A percentile compares a stretch with the other conserved stretches of the same genome.
Conservation (phyloP, 1,140 invertebrate genomes). For the Aporrectodea caliginosa region DNA sequence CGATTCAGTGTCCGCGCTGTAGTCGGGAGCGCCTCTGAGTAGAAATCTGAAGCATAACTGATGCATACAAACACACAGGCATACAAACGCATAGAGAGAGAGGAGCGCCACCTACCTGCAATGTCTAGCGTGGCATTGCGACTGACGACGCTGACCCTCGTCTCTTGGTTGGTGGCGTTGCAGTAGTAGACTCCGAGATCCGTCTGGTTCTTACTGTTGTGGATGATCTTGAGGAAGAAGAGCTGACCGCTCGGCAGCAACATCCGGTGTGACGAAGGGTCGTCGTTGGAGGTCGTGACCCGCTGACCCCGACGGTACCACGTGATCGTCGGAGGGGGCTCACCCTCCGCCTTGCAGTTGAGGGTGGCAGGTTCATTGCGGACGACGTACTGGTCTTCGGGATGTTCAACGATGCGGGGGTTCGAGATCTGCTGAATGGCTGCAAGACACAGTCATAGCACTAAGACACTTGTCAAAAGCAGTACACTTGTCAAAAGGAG, state of each 20-base stretch:
- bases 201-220: conserved; percentile 44
- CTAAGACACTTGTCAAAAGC: no score
- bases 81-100: not conserved
- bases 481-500: no score
- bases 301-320: conserved; percentile 66
- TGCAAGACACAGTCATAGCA: no score
- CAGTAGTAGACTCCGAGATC: conserved; percentile 72
- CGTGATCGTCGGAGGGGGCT: conserved; percentile 77
- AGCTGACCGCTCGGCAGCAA: not conserved
- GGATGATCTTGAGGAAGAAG: not conserved
- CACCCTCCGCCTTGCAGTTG: conserved; percentile 67
- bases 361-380: conserved; percentile 66
- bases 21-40: no score
- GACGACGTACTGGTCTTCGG: conserved; percentile 82
- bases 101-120: conserved; percentile 59
- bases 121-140: conserved; percentile 89
- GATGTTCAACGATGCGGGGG: conserved; percentile 88
- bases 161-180: conserved; percentile 79
- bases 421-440: not conserved
- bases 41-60: no score
- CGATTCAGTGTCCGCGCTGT: no score
- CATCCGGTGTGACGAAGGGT: not conserved
- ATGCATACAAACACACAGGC: no score
- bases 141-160: conserved; percentile 74
- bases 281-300: conserved; percentile 55